A percentile compares a stretch with the other conserved stretches of the same genome.
Evolutionary conservation across 2,888 invertebrate genomes (phyloP).

Genomic region (Polymixis lichenea): DNA sequence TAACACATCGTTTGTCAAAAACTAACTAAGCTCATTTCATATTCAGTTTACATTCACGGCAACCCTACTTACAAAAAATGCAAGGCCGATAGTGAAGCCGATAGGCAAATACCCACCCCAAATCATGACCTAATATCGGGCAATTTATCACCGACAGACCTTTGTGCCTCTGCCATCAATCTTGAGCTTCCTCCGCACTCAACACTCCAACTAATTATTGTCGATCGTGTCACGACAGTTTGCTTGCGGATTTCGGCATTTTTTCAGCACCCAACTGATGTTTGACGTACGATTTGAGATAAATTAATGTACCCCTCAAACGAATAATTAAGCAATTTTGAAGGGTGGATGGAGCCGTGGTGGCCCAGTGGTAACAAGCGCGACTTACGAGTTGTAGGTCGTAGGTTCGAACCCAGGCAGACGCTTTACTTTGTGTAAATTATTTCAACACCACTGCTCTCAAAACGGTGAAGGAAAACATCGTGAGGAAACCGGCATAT

Average conservation of each 20-base stretch:
- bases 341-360: conserved; percentile 40
- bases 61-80: conserved; percentile 78
- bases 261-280: conserved; percentile 74
- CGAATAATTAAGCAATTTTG: conserved; percentile 53
- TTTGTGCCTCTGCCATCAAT: conserved; percentile 87
- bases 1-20: conserved; percentile 69
- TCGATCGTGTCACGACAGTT: conserved; percentile 85
- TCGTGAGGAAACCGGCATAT: no score
- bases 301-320: conserved; percentile 53
- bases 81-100: conserved; percentile 78
- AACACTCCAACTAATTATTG: conserved; percentile 89
- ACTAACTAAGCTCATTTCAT: conserved; percentile 70
- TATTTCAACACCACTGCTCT: no score
- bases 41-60: conserved; percentile 73
- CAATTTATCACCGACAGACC: conserved; percentile 90
- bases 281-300: conserved; percentile 70
- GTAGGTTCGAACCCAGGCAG: no score
- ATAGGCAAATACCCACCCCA: conserved; percentile 88
- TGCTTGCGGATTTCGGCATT: conserved; percentile 80
- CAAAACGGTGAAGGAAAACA: no score
- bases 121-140: conserved; percentile 89
- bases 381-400: no score
- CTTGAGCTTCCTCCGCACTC: conserved; percentile 86
- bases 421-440: no score
- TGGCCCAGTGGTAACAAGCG: no score